A percentile compares a stretch with the other conserved stretches of the same genome.
Evolutionary conservation across 2,113 vertebrate genomes (phyloP).

Genomic region (Leptosomus discolor): DNA sequence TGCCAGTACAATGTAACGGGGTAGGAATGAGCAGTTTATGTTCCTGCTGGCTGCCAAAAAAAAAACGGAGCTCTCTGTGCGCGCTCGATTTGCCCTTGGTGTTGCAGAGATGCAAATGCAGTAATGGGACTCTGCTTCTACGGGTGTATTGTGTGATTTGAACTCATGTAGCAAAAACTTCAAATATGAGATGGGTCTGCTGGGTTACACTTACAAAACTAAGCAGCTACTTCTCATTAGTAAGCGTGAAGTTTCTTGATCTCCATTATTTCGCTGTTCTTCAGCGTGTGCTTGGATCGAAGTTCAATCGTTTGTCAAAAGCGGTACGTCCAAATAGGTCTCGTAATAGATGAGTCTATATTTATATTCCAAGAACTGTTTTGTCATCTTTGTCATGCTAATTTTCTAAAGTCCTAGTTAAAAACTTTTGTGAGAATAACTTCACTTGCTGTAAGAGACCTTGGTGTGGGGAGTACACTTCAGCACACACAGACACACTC

Average conservation of each 20-base stretch:
- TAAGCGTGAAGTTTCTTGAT: background rate
- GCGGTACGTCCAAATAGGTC: accelerated
- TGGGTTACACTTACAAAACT: background rate
- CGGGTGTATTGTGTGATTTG: background rate
- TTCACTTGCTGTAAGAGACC: background rate
- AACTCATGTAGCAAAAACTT: background rate
- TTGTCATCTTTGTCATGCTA: background rate
- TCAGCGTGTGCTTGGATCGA: background rate
- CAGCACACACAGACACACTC: accelerated
- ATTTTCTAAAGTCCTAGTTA: background rate
- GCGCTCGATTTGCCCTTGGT: background rate
- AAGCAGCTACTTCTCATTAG: background rate
- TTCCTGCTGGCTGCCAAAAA: background rate
- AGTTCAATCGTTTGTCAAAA: background rate
- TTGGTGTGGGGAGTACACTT: background rate
- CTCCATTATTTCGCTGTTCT: background rate
- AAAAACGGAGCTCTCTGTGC: background rate
- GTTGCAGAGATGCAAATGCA: accelerated
- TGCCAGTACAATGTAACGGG: background rate
- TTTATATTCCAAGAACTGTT: background rate
- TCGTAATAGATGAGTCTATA: background rate
- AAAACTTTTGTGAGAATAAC: background rate
- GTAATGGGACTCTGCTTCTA: background rate
- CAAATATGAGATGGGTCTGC: background rate
- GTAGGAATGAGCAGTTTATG: background rate